Evolutionary conservation across 2,797 vertebrate genomes (phyloP).

Genomic region (Tiaroga cobitis): DNA sequence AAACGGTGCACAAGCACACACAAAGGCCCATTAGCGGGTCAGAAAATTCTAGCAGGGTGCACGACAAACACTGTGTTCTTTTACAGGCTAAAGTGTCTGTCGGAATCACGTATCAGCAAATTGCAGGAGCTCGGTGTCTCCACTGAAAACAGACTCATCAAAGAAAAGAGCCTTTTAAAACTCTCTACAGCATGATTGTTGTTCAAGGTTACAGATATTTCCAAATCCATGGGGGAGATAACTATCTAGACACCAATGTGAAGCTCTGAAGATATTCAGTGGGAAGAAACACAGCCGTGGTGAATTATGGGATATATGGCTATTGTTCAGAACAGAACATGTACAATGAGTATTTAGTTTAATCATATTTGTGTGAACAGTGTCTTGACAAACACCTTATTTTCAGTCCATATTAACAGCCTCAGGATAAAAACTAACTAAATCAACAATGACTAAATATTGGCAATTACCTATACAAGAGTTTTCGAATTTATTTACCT

Average conservation of each 20-base stretch:
- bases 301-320: conserved; percentile 39
- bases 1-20: conserved; percentile 16
- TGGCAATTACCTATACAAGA: neutral
- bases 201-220: conserved; percentile 42
- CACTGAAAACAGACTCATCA: conserved; percentile 34
- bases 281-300: conserved; percentile 16
- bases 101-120: conserved; percentile 42
- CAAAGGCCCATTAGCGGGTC: conserved; percentile 39
- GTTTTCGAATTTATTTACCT: neutral
- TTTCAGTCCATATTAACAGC: neutral
- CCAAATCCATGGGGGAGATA: conserved; percentile 31
- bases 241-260: conserved; percentile 8
- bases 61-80: conserved; percentile 55
- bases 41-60: conserved; percentile 66
- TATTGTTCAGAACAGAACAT: neutral
- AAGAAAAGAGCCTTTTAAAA: conserved; percentile 51
- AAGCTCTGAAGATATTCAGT: neutral
- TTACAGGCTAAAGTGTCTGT: conserved; percentile 35
- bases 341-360: neutral
- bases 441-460: neutral
- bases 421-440: neutral
- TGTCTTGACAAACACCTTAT: neutral
- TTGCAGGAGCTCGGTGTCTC: conserved; percentile 7
- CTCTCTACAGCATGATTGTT: conserved; percentile 31
- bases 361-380: neutral